These are phyloP conservation scores for Neolamprologus kungweensis DNA, from an alignment of 2,113 vertebrate genomes.

Conservation along the genomic window DNA sequence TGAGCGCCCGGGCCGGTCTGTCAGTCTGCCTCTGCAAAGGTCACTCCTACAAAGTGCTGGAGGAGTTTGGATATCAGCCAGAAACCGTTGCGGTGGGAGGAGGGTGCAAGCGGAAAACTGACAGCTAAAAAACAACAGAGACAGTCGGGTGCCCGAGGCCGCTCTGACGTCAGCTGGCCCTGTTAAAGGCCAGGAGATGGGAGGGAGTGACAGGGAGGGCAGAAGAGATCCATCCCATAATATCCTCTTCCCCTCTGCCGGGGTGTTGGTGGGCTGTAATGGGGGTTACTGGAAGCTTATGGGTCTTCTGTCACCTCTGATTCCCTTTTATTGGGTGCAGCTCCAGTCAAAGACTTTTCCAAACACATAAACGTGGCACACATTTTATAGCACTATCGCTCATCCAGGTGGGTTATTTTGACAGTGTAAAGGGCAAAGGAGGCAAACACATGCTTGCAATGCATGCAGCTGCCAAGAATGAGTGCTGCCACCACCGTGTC, in stretches of 20 bases:
- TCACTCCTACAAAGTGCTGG: slow-evolving; percentile 47
- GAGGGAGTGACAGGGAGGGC: background rate
- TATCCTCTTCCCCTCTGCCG: background rate
- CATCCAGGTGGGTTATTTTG: background rate
- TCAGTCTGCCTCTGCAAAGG: slow-evolving; percentile 54
- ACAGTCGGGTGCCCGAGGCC: background rate
- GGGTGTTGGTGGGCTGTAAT: background rate
- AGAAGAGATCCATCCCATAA: background rate
- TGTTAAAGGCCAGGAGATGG: slow-evolving; percentile 23
- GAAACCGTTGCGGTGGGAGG: background rate
- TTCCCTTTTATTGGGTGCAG: background rate
- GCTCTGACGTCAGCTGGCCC: background rate
- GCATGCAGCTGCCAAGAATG: background rate
- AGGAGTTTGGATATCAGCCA: slow-evolving; percentile 39
- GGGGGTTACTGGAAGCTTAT: background rate
- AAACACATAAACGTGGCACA: background rate
- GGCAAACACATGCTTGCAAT: background rate
- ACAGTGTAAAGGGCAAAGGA: background rate
- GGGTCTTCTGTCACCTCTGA: background rate
- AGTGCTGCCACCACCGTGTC: background rate
- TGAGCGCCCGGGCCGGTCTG: background rate
- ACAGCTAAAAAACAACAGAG: slow-evolving; percentile 45
- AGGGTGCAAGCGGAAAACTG: background rate
- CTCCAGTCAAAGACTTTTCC: background rate
- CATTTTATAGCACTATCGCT: background rate